Evolutionary conservation across 2,888 invertebrate genomes (phyloP).

Genomic region (Adela reaumurella): DNA sequence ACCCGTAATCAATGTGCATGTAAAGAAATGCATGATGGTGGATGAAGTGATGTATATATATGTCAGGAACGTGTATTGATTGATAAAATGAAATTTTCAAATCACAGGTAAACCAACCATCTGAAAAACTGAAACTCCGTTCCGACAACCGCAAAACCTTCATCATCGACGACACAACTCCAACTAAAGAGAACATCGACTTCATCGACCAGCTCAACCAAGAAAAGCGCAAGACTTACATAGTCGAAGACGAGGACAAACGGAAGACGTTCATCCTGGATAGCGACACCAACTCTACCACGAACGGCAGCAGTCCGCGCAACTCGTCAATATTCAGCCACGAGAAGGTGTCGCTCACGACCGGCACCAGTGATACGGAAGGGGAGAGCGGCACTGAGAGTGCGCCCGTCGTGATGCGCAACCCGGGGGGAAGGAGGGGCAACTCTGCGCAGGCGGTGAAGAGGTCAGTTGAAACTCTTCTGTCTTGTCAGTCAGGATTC

Average conservation of each 20-base stretch:
- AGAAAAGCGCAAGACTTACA: constrained; percentile 38
- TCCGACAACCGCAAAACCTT: constrained; percentile 37
- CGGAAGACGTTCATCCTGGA: constrained; percentile 42
- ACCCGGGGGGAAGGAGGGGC: constrained; percentile 22
- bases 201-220: constrained; percentile 17
- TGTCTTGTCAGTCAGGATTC: no score
- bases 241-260: constrained; percentile 34
- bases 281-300: constrained; percentile 46
- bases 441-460: constrained; percentile 5
- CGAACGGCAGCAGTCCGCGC: constrained; percentile 45
- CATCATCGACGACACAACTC: constrained; percentile 38
- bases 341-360: constrained; percentile 30
- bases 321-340: constrained; percentile 47
- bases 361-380: constrained; percentile 41
- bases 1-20: no score
- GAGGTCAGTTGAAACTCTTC: no score
- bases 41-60: no score
- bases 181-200: constrained; percentile 40
- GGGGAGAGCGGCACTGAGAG: constrained; percentile 44
- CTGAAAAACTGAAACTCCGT: constrained; percentile 28
- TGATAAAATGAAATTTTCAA: no score
- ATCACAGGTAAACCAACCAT: constrained; percentile 34
- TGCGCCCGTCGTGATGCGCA: constrained; percentile 35
- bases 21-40: no score
- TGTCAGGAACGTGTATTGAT: no score